These are phyloP conservation scores for Microdon myrmicae DNA, from an alignment of 2,888 invertebrate species.

Conservation along the genomic window DNA sequence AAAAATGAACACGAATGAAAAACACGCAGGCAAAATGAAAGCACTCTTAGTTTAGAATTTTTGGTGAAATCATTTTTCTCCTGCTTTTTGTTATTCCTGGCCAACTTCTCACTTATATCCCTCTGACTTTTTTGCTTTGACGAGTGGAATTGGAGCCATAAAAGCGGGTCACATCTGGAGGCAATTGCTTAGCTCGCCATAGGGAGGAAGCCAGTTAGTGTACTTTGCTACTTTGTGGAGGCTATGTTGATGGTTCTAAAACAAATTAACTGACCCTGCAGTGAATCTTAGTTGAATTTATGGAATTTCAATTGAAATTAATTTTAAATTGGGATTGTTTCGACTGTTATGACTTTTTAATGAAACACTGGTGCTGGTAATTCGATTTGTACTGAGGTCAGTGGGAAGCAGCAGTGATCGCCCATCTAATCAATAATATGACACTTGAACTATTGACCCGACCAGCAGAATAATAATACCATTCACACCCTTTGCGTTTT, in stretches of 20 bases:
- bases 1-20: slow-evolving; percentile 8
- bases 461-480: no score
- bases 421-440: no score
- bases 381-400: no score
- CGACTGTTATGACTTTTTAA: slow-evolving; percentile 9
- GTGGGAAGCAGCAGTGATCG: no score
- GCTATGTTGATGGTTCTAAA: slow-evolving; percentile 8
- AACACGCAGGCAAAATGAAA: slow-evolving; percentile 16
- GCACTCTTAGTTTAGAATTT: slow-evolving; percentile 26
- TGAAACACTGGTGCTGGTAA: slow-evolving; percentile 1
- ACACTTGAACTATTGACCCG: no score
- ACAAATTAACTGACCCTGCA: slow-evolving; percentile 5
- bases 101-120: no score
- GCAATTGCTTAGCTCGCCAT: slow-evolving; percentile 23
- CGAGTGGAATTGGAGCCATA: no score
- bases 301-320: slow-evolving; percentile 19
- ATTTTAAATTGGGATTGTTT: slow-evolving; percentile 13
- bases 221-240: not conserved
- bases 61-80: slow-evolving; percentile 6
- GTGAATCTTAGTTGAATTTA: slow-evolving; percentile 10
- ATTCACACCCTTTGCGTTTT: no score
- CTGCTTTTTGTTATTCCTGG: slow-evolving; percentile 14
- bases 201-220: slow-evolving; percentile 4
- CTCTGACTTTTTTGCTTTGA: no score
- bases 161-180: slow-evolving; percentile 42